phyloP scores from a whole-genome alignment of 2,113 vertebrate genomes.

The Hemichromis elongatus region DNA sequence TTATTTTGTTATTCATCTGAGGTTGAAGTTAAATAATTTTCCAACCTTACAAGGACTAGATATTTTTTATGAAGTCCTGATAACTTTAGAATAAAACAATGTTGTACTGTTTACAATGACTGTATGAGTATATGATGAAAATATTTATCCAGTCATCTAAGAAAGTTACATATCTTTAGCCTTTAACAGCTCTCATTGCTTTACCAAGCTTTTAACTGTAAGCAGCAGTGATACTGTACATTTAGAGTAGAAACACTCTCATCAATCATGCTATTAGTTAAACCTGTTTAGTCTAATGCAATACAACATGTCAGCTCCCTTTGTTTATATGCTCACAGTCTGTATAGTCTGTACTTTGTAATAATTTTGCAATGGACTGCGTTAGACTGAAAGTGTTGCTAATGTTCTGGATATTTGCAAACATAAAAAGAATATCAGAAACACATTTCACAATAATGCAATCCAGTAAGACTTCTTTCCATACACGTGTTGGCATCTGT shows the following conservation, averaged over 20 bases:
- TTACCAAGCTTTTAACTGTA: not conserved
- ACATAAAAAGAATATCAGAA: not conserved
- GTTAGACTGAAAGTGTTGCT: not conserved
- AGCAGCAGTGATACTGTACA: not conserved
- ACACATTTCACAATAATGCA: not conserved
- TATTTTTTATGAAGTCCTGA: too few species aligned
- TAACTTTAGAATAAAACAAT: too few species aligned
- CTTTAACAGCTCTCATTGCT: not conserved
- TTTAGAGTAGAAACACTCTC: not conserved
- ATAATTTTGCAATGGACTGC: not conserved
- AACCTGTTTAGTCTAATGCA: not conserved
- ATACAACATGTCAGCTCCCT: not conserved
- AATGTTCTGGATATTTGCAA: not conserved
- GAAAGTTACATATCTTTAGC: not conserved
- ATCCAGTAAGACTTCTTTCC: fast-evolving
- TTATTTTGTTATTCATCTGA: not conserved
- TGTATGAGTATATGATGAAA: too few species aligned
- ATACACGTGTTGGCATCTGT: not conserved
- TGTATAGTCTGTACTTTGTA: not conserved
- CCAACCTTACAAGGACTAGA: not conserved
- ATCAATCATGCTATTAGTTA: not conserved
- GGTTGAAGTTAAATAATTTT: not conserved
- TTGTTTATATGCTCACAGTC: not conserved
- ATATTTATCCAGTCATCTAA: too few species aligned
- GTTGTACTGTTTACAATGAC: too few species aligned